Percentiles rank a stretch among this genome's conserved stretches.
phyloP scores from a whole-genome alignment of 2,888 invertebrate genomes.

The Pseudococcus viburni region DNA sequence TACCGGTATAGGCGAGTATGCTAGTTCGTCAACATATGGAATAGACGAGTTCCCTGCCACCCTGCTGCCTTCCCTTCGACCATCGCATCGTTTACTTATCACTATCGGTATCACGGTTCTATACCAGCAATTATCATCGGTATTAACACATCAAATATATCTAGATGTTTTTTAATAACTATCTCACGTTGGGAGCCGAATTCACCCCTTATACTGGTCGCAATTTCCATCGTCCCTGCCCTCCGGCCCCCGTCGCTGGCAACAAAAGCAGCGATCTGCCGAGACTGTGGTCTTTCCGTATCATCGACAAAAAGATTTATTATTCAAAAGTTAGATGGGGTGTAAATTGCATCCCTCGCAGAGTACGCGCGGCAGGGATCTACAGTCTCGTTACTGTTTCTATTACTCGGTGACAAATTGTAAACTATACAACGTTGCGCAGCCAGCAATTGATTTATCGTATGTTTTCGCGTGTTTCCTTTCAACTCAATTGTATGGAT shows the following conservation, averaged over 20 bases:
- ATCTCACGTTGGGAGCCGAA: neutral
- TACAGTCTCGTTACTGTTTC: conserved; percentile 64
- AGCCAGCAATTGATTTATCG: conserved; percentile 64
- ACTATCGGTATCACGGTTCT: neutral
- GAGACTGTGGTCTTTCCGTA: conserved; percentile 63
- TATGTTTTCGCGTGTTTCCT: conserved; percentile 60
- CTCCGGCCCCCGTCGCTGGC: neutral
- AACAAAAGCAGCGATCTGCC: conserved; percentile 51
- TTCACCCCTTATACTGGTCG: conserved; percentile 45
- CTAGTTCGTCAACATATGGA: neutral
- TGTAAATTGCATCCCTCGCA: conserved; percentile 64
- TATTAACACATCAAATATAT: conserved; percentile 48
- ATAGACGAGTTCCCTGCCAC: neutral
- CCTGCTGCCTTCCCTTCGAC: neutral
- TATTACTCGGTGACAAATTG: conserved; percentile 65
- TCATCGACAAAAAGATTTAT: conserved; percentile 64
- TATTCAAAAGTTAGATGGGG: conserved; percentile 65
- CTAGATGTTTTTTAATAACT: conserved; percentile 41
- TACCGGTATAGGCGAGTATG: neutral
- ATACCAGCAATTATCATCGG: neutral
- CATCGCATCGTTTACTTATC: neutral
- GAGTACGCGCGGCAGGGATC: conserved; percentile 64
- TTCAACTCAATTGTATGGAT: conserved; percentile 57
- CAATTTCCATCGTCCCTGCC: conserved; percentile 57
- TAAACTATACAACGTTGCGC: conserved; percentile 60